Evolutionary conservation across 2,888 invertebrate species (phyloP), one percentile per base, ranked within the genome.

Genomic region (Tiphia femorata): DNA sequence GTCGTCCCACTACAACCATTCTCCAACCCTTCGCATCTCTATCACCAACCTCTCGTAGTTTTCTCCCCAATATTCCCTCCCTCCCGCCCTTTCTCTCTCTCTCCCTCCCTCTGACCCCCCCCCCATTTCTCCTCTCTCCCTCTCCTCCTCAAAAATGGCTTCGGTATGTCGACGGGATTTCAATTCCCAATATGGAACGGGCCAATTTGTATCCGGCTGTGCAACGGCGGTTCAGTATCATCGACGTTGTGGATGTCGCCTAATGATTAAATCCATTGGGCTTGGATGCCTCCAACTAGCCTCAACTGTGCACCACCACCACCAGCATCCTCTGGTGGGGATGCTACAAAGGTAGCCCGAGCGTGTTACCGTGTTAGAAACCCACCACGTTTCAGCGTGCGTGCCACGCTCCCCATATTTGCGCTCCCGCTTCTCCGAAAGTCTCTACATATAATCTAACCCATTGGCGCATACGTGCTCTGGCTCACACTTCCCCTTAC

Each of bases 161-260:
- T 70, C 68, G 70, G 76, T 75, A 66, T 61, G 51, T 53, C 56
- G 43, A 27, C 54, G 56, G 51, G 70, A 62, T 58, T 69, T 71
- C 67, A 62, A 66, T 69, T 73, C 52, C 65, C 68, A 64, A 67
- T 70, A 63, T 59, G 65, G 58, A 63, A 51, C 53, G 25, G 56
- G 61, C 70, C 74, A 76, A 73, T 77, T 75, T 73, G 72, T 69
- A 66, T 53, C 62, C 60, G 57, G 47, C 68, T 52, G 58, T 19
- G 38, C 53, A 25, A 20, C 33, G n/a, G 12, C 56, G 19, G 51
- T 42, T 41, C 49, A 40, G 37, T 47, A 37, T 20, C 43, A 16
- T 14, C 20, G 48, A 56, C 30, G 54, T 20, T 54, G 50, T 40
- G 55, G 58, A 57, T 53, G 64, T 53, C 51, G 50, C 62, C 54